Evolutionary conservation across 1,140 invertebrate species (phyloP).

Genomic region (Scaptomyza pallida): DNA sequence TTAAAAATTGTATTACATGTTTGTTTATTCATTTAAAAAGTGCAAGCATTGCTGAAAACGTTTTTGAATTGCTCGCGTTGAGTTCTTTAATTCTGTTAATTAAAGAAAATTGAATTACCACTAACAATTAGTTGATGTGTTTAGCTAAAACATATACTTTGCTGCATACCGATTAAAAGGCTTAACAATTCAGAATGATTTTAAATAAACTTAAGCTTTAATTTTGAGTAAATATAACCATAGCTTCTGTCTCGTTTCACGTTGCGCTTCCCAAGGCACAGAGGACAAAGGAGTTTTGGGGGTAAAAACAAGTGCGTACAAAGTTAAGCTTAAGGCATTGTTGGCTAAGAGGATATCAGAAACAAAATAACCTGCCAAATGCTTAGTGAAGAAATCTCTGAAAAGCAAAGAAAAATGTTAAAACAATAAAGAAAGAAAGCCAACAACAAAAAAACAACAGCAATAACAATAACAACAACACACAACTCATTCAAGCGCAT

Average conservation of each 20-base stretch:
- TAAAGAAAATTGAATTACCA: neutral
- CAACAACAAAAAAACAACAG: slow-evolving; percentile 25
- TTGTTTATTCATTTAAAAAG: slow-evolving; percentile 10
- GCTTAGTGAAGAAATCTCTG: slow-evolving; percentile 34
- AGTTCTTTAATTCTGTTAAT: too few species aligned
- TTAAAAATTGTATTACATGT: slow-evolving; percentile 35
- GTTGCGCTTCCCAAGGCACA: neutral
- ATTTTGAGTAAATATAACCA: neutral
- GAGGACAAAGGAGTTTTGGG: slow-evolving; percentile 1
- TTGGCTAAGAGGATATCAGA: slow-evolving; percentile 38
- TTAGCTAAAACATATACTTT: neutral
- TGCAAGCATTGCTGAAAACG: neutral
- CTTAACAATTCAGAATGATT: neutral
- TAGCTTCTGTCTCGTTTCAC: neutral
- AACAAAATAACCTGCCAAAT: slow-evolving; percentile 46
- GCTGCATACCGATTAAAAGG: neutral
- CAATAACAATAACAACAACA: slow-evolving; percentile 30
- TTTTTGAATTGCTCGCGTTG: neutral
- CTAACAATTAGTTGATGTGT: too few species aligned
- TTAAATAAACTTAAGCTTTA: neutral
- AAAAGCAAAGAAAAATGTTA: slow-evolving; percentile 41
- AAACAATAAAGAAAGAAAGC: slow-evolving; percentile 56
- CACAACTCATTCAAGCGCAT: slow-evolving; percentile 62
- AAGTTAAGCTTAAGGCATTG: slow-evolving; percentile 38
- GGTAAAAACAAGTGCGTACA: slow-evolving; percentile 17